Base-by-base conservation (phyloP, 2,888 invertebrate species). In the Arge pagana region DNA sequence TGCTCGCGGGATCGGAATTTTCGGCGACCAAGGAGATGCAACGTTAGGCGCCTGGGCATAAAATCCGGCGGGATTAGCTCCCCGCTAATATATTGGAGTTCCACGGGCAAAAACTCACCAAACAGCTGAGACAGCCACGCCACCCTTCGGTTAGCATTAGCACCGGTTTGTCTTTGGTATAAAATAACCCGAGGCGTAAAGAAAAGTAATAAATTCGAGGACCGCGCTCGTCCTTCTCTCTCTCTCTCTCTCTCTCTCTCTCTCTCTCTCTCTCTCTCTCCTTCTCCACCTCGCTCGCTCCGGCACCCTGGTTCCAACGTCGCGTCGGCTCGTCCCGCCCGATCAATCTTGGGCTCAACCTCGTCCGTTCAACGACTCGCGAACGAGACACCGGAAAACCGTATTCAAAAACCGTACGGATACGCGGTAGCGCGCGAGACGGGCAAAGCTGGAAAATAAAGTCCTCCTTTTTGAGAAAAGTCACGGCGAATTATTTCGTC, bases 51-150 rank as follows among this genome's bases (percentile, higher is more conserved):
- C 52, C 65, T 64, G 39, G 8, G 33, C 24, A 67, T 72, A 71
- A 72, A 74, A 70, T 72, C 72, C 67, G 58, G 63, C 62, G 62
- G 69, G 70, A 70, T 72, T 74, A 73, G 68, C 66, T 65, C 60
- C 57, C 63, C 50, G 72, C 71, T 74, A 72, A 74, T 73, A 74
- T 72, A 74, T 70, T 18, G 33, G 31, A 45, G 31, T 19, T 68
- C 65, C 62, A 64, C 62, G 64, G 59, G 65, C 69, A 73, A 74
- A 74, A 74, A 73, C 64, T 67, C 67, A 59, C 52, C 65, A 64
- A 68, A 66, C 73, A 68, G 70, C 72, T 72, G 74, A 74, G 70
- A 68, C 69, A 70, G 71, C 73, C 67, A 61, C 51, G 48, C 35
- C 36, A 26, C 48, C 49, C 35, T 39, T 24, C 41, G 35, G 24